These are phyloP conservation scores for Entosphenus tridentatus DNA, from an alignment of 2,113 vertebrate species.

Conservation along the genomic window DNA sequence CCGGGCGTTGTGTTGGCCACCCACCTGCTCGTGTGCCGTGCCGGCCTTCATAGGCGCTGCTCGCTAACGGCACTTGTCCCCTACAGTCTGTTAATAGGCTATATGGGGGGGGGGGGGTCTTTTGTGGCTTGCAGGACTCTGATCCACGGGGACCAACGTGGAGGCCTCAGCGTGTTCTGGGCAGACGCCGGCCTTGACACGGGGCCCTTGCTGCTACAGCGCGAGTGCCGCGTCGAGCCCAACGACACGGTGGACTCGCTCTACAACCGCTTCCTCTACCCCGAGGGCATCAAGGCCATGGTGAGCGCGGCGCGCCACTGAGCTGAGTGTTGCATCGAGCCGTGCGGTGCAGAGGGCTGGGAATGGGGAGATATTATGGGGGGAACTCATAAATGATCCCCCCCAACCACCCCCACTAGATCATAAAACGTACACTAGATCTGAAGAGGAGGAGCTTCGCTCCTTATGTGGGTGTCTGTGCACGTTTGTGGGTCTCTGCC, in stretches of 20 bases:
- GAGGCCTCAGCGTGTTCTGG: slow-evolving; percentile 86
- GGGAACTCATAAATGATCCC: too few species aligned
- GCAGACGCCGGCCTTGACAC: slow-evolving; percentile 88
- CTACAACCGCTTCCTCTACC: slow-evolving; percentile 83
- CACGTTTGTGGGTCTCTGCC: neutral
- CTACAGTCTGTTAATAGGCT: too few species aligned
- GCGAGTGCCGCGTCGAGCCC: slow-evolving; percentile 42
- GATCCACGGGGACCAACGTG: slow-evolving; percentile 72
- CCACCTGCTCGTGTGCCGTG: too few species aligned
- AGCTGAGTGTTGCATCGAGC: too few species aligned
- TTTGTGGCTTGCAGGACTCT: slow-evolving; percentile 45
- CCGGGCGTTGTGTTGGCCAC: too few species aligned
- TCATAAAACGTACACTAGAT: too few species aligned
- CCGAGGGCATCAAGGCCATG: slow-evolving; percentile 83
- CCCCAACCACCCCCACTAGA: too few species aligned
- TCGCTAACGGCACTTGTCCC: too few species aligned
- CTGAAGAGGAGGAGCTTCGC: too few species aligned
- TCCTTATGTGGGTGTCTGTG: neutral
- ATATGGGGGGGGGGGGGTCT: neutral
- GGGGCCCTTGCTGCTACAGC: slow-evolving; percentile 73
- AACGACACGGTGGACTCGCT: slow-evolving; percentile 73
- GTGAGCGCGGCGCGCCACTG: slow-evolving; percentile 21
- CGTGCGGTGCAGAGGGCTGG: too few species aligned
- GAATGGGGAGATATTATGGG: too few species aligned
- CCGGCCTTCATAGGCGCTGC: too few species aligned